Evolutionary conservation across 2,797 vertebrate genomes (phyloP).

Genomic region (Falco peregrinus): DNA sequence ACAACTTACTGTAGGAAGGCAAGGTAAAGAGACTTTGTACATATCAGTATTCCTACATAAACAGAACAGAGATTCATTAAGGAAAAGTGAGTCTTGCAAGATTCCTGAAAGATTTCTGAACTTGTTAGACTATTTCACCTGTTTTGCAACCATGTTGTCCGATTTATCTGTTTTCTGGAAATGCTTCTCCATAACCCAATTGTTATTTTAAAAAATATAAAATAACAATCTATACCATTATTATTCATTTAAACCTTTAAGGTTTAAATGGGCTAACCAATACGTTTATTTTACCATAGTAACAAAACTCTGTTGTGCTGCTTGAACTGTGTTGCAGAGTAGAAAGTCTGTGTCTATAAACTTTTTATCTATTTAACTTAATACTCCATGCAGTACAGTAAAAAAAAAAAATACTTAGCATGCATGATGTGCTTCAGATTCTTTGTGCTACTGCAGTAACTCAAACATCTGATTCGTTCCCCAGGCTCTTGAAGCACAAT

Average conservation of each 20-base stretch:
- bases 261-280: not conserved
- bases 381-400: not conserved
- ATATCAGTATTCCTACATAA: not conserved
- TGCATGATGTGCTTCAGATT: not conserved
- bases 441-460: not conserved
- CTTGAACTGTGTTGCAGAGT: not conserved
- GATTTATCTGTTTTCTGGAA: not conserved
- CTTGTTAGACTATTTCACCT: not conserved
- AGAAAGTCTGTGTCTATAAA: not conserved
- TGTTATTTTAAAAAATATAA: not conserved
- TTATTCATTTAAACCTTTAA: not conserved
- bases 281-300: not conserved
- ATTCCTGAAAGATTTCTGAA: not conserved
- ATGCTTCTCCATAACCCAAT: not conserved
- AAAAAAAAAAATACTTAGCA: not conserved
- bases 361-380: not conserved
- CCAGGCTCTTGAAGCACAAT: not conserved
- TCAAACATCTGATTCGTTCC: not conserved
- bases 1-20: not conserved
- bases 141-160: not conserved
- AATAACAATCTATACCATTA: not conserved
- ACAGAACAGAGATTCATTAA: not conserved
- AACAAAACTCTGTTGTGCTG: not conserved
- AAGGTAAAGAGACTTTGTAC: not conserved
- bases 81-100: not conserved